phyloP scores from a whole-genome alignment of 2,888 invertebrate genomes.

The Cheilosia scutellata region DNA sequence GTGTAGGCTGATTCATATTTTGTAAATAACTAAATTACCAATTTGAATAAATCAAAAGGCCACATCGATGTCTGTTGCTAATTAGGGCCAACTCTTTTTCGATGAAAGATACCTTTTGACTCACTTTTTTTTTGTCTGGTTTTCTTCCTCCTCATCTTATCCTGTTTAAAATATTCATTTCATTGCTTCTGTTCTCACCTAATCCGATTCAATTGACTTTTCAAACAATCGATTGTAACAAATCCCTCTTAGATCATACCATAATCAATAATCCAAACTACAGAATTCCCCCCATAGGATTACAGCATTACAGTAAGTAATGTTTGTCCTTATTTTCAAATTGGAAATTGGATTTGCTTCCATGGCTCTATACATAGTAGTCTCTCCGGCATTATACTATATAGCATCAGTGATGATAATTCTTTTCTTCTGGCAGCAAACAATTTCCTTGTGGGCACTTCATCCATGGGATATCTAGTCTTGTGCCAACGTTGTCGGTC shows the following conservation, averaged over 20 bases:
- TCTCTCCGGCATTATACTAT: slow-evolving; percentile 14
- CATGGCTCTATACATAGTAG: slow-evolving; percentile 24
- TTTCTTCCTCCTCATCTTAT: not conserved
- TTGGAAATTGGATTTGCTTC: slow-evolving; percentile 64
- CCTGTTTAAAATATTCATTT: slow-evolving; percentile 14
- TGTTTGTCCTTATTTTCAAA: slow-evolving; percentile 73
- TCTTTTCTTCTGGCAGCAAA: slow-evolving; percentile 56
- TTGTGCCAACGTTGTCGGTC: slow-evolving; percentile 12
- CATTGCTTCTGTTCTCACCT: slow-evolving; percentile 7
- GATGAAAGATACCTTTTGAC: too few relatives aligned
- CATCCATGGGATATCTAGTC: slow-evolving; percentile 7
- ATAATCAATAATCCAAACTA: slow-evolving; percentile 65
- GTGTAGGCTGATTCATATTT: not conserved
- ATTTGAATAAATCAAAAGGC: not conserved
- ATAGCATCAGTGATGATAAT: slow-evolving; percentile 49
- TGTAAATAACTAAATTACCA: not conserved
- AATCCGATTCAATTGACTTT: slow-evolving; percentile 64
- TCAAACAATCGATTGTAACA: slow-evolving; percentile 58
- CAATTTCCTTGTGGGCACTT: slow-evolving; percentile 56
- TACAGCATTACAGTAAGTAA: slow-evolving; percentile 69
- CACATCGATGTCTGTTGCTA: not conserved
- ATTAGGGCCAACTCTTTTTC: not conserved
- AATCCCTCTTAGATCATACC: slow-evolving; percentile 44
- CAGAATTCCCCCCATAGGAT: slow-evolving; percentile 15
- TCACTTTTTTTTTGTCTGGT: not conserved